phyloP scores from a whole-genome alignment of 2,113 vertebrate genomes.

The Nothocercus nigrocapillus region DNA sequence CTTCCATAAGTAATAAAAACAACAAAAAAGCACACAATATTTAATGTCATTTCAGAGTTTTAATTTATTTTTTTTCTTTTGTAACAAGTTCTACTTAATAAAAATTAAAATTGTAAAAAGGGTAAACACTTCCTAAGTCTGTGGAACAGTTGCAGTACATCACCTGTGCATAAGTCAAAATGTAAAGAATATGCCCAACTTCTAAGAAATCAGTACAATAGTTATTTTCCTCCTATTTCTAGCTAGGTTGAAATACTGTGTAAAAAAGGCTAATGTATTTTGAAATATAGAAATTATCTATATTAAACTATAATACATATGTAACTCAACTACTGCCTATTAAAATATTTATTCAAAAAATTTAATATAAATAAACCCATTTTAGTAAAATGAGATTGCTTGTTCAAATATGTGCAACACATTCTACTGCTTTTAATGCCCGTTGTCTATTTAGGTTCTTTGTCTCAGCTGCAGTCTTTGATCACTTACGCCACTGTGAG shows the following conservation, averaged over 20 bases:
- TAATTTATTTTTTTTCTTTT: background rate
- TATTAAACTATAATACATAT: background rate
- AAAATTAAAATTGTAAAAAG: background rate
- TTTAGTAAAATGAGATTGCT: background rate
- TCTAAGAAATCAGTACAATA: background rate
- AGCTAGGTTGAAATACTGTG: background rate
- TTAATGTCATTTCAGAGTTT: background rate
- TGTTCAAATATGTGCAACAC: background rate
- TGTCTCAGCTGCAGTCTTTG: background rate
- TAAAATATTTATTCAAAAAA: background rate
- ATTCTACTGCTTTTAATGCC: background rate
- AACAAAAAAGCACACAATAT: background rate
- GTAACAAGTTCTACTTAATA: background rate
- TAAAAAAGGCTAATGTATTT: background rate
- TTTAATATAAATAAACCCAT: background rate
- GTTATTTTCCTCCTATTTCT: background rate
- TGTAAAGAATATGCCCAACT: background rate
- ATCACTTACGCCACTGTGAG: background rate
- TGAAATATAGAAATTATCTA: background rate
- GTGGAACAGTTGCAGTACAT: background rate
- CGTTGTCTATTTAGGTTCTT: background rate
- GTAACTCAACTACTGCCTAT: background rate
- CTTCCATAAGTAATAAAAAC: background rate
- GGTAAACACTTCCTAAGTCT: background rate
- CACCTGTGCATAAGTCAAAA: background rate